Conservation (phyloP, 1,140 invertebrate genomes). For the Fopius arisanus region DNA sequence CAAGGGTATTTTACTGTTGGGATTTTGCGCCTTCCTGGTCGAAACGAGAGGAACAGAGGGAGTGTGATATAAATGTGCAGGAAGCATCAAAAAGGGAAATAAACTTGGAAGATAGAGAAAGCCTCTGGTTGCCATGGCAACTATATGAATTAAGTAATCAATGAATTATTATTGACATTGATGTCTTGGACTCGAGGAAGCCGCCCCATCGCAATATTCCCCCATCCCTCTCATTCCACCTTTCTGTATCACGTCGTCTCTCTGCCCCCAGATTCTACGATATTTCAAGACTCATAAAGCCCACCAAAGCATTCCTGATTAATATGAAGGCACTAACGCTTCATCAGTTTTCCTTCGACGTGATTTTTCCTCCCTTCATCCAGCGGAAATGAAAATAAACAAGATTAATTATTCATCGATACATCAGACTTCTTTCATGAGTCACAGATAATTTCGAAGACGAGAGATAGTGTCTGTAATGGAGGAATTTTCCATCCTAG, state of each 20-base stretch:
- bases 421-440: background rate
- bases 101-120: constrained; percentile 33
- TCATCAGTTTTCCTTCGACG: constrained; percentile 44
- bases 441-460: background rate
- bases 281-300: constrained; percentile 60
- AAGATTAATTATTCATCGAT: constrained; percentile 11
- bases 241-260: constrained; percentile 38
- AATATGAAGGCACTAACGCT: constrained; percentile 54
- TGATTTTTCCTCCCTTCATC: constrained; percentile 13
- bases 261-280: constrained; percentile 37
- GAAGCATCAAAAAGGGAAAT: constrained; percentile 27
- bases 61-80: constrained; percentile 41
- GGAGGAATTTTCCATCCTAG: background rate
- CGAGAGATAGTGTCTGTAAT: background rate
- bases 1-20: background rate
- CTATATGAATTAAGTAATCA: constrained; percentile 64
- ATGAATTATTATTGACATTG: constrained; percentile 67
- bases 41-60: constrained; percentile 57
- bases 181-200: constrained; percentile 52
- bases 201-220: constrained; percentile 36
- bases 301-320: constrained; percentile 50
- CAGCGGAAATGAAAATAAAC: constrained; percentile 3
- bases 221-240: constrained; percentile 11
- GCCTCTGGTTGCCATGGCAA: constrained; percentile 58
- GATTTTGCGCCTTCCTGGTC: constrained; percentile 40